Percentiles rank a stretch among this genome's conserved stretches.
Evolutionary conservation across 1,140 invertebrate genomes (phyloP).

Genomic region (Cydia fagiglandana): DNA sequence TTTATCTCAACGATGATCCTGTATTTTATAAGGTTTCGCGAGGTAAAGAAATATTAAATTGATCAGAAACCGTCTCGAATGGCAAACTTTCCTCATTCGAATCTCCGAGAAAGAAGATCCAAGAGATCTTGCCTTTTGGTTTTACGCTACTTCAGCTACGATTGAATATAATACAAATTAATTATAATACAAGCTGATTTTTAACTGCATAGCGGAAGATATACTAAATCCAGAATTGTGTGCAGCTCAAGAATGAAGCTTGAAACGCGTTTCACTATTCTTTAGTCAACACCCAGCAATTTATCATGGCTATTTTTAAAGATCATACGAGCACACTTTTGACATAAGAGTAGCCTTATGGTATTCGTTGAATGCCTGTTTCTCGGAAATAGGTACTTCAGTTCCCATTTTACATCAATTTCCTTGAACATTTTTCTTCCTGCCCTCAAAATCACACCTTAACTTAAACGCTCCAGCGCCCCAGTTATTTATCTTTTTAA

Average conservation of each 20-base stretch:
- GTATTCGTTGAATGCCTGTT: too few relatives aligned
- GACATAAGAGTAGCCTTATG: too few relatives aligned
- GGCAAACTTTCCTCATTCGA: not conserved
- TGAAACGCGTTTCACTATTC: too few relatives aligned
- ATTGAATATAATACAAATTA: too few relatives aligned
- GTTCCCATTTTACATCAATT: not conserved
- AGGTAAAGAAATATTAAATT: not conserved
- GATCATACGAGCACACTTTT: too few relatives aligned
- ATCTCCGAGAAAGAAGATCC: not conserved
- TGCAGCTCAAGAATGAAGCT: too few relatives aligned
- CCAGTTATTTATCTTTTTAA: constrained; percentile 14
- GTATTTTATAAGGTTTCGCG: not conserved
- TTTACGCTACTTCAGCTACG: not conserved
- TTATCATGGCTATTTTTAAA: too few relatives aligned
- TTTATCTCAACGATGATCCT: not conserved
- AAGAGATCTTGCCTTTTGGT: not conserved
- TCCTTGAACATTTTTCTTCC: not conserved
- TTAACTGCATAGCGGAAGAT: too few relatives aligned
- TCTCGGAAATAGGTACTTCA: not conserved
- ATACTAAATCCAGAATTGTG: too few relatives aligned
- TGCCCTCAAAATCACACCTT: constrained; percentile 3
- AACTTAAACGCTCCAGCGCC: not conserved
- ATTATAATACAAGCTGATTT: too few relatives aligned
- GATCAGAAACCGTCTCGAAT: not conserved
- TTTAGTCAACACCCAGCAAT: too few relatives aligned